Base-by-base conservation (phyloP, 2,888 invertebrate genomes). In the Petrolisthes manimaculis region DNA sequence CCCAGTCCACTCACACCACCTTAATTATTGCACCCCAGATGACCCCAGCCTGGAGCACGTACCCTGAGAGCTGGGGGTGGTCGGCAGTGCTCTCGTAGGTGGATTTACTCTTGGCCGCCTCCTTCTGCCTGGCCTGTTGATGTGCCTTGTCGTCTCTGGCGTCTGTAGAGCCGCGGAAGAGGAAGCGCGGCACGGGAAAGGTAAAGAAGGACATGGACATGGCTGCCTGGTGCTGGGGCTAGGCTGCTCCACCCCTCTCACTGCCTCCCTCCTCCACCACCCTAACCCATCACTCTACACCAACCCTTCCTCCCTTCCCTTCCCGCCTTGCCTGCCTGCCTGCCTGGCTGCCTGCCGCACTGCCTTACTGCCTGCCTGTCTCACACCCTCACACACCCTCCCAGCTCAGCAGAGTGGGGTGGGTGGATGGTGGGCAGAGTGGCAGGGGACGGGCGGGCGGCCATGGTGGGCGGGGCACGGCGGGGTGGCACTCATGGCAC, bases 121-220 rank as follows among this genome's bases (percentile, higher is more conserved):
- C 79, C 61, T 89, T 85, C 79, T 85, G 88, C 18, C 86, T 79
- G 80, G 12, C 56, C 69, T 87, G 89, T 51, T 87, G 89, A 56
- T 86, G 89, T 12, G 89, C 82, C 78, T 89, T 86, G 83, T 89
- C 86, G 86, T 89, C 89, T 61, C 89, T 37, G 54, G 86, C 86
- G 77, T 86, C 86, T 77, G 82, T 81, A 78, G 89, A 86, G 69
- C 86, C 89, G 51, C 90, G 83, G 80, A 90, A 90, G 14, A 90
- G 78, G 86, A 90, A 86, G 75, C 88, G 88, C 78, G 90, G 88
- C 80, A 90, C 90, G 79, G 90, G 90, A 81, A 90, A 88, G 74
- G 90, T 88, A 81, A 90, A 90, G 88, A 90, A 90, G 83, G 90
- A 90, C 90, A 90, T 90, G 83, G 90, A 90, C 90, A 90, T 90